Base-by-base conservation (phyloP, 2,888 invertebrate genomes). In the Atrina japonica region DNA sequence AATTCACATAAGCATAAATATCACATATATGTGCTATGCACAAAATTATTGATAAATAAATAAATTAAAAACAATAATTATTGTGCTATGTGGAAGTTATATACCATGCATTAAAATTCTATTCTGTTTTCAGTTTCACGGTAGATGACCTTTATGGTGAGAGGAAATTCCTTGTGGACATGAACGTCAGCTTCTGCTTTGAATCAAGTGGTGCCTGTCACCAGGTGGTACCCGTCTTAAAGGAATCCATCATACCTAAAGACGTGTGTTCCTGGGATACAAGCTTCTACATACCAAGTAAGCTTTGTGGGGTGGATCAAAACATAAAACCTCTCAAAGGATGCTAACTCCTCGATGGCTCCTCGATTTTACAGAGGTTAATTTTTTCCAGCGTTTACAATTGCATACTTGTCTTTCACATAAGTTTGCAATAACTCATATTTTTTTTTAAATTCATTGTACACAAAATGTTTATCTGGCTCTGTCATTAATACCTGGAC, bases 171-270 rank as follows among this genome's bases (percentile, higher is more conserved):
- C 21, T 73, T 16, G 49, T 65, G 11, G 60, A 56, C 21, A 1
- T 73, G 65, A 59, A 53, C 50, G 25, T 72, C 1, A 72, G 64
- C 29, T 18, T 67, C 21, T 72, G 72, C 47, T 72, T 67, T 41
- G 67, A 67, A 29, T 40, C 58, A 14, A 16, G 16, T 21, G 50
- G 43, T n/a, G 18, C 35, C 30, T 72, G 72, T 47, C 40, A 59
- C 30, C 23, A 64, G 29, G 59, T 21, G 23, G 41, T 52, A 7
- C 30, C 64, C 21, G 56, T 64, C 18, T 49, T 66, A 9, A 47
- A 67, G 29, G 56, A 65, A 35, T 60, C 72, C 9, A 25, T 64
- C 18, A n/a, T 72, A 9, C 64, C 67, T 2, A 72, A 59, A 50
- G 49, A 59, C 23, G 43, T 64, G 1, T 72, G 72, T 64, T 29